Evolutionary conservation across 1,140 invertebrate species (phyloP), one percentile per base, ranked within the genome.

Genomic region (Campoletis sonorensis): DNA sequence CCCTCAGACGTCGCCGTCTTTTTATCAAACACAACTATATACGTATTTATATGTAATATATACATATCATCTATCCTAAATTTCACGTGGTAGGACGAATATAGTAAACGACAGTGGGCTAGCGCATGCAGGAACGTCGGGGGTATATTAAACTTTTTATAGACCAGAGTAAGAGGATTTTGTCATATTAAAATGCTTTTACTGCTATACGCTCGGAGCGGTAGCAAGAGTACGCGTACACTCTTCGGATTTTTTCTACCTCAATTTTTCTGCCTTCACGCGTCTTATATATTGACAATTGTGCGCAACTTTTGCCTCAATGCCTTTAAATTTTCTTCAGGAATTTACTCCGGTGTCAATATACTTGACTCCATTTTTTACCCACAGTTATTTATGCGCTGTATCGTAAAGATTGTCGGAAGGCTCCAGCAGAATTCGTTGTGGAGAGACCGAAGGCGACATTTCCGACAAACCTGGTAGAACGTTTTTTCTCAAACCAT

Each of bases 71-170:
- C 11, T 64, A 37, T 64, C 67, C 30, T 30, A 11, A 71, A 61
- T 79, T 54, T 79, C 67, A 15, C 27, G 27, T n/a, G 30, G 67
- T 33, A 70, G n/a, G 67, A 33, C 30, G 30, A 70, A 70, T 10
- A 27, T 64, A 64, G 61, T 64, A 1, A 64, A 27, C 61, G 61
- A 3, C 2, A 76, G 84, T 21, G 67, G 21, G 61, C 61, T 64
- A 64, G 61, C 21, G 61, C 61, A 64, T 26, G 40, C 18, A 64
- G 51, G 1, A 84, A 85, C 81, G 84, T 80, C 68, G 72, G 67
- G 70, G 81, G 85, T 87, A 86, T 86, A 87, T 87, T 86, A 86
- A 86, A 86, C 86, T 88, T 87, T 87, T 87, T 87, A 82, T 86
- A 86, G 81, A 85, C 49, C 73, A 58, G 76, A 84, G 83, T 85